Percentiles rank a stretch among this genome's conserved stretches.
These are phyloP conservation scores for Diacarnus erythraeanus DNA, from an alignment of 37 sponge, comb jelly and placozoan species.

Conservation along the genomic window DNA sequence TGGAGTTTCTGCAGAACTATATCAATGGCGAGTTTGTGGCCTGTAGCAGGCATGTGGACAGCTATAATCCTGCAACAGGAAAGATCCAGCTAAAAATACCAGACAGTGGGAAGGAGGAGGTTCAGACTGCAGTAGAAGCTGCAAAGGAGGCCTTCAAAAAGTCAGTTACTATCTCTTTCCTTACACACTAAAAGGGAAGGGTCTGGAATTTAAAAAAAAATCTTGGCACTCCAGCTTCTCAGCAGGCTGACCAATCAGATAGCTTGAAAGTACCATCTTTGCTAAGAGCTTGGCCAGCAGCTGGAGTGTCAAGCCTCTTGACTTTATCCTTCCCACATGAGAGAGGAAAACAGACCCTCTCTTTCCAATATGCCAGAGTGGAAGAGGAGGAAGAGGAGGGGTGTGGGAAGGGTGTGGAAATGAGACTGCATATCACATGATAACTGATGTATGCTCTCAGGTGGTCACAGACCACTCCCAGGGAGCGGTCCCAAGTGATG, in stretches of 20 bases:
- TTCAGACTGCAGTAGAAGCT: conserved; percentile 71
- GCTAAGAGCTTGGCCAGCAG: too few species aligned
- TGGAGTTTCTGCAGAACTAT: conserved; percentile 61
- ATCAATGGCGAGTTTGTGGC: conserved; percentile 76
- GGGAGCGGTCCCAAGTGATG: conserved; percentile 51
- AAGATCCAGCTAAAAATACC: conserved; percentile 74
- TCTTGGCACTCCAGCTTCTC: too few species aligned
- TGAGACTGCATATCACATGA: conserved; percentile 62
- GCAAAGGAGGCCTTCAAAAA: conserved; percentile 78
- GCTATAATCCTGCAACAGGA: conserved; percentile 89
- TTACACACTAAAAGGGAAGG: conserved; percentile 13
- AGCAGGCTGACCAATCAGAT: too few species aligned
- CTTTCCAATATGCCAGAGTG: too few species aligned
- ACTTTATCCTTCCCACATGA: too few species aligned
- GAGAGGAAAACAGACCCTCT: too few species aligned
- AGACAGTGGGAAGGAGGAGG: conserved; percentile 74
- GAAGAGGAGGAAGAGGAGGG: conserved; percentile 86
- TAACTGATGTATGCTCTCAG: conserved; percentile 53
- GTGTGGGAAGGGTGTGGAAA: conserved; percentile 76
- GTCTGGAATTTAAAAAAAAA: conserved; percentile 21
- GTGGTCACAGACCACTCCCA: conserved; percentile 76
- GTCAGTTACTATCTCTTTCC: conserved; percentile 21
- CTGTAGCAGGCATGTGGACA: conserved; percentile 72
- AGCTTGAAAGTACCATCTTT: too few species aligned
- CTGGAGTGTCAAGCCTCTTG: conserved; percentile 80